Evolutionary conservation across 2,888 invertebrate genomes (phyloP).

Genomic region (Escarpia spicata): DNA sequence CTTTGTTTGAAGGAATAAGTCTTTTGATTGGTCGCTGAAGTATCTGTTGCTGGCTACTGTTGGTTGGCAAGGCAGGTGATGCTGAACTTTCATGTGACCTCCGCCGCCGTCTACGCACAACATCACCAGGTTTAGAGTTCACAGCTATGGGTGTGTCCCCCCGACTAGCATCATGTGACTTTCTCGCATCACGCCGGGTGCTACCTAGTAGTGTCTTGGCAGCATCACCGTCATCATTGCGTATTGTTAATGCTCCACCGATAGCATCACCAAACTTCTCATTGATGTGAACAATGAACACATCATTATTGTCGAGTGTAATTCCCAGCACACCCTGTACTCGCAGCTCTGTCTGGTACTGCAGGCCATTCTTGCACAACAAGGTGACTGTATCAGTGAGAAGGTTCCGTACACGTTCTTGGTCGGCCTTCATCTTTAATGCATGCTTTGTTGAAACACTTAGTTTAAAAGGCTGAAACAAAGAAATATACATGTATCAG

Average conservation of each 20-base stretch:
- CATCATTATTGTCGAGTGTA: conserved; percentile 7
- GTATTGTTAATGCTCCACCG: conserved; percentile 12
- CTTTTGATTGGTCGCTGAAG: not conserved
- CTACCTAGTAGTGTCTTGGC: conserved; percentile 13
- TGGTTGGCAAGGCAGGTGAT: not conserved
- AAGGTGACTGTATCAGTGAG: conserved; percentile 6
- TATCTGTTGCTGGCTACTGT: not conserved
- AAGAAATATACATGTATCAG: not conserved
- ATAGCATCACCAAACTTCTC: conserved; percentile 13
- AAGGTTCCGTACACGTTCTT: not conserved
- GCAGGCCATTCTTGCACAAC: conserved; percentile 20
- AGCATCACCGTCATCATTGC: conserved; percentile 2
- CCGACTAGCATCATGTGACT: conserved; percentile 1
- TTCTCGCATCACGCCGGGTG: not conserved
- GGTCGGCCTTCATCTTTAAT: conserved; percentile 12
- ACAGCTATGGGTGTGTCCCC: not conserved
- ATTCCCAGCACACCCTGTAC: conserved; percentile 19
- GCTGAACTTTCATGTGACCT: not conserved
- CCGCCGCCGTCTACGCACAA: not conserved
- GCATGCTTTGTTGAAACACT: not conserved
- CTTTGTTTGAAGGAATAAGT: not conserved
- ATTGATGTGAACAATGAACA: conserved; percentile 8
- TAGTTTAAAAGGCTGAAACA: not conserved
- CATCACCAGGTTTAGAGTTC: not conserved
- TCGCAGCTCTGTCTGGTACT: conserved; percentile 19